phyloP scores from a whole-genome alignment of 1,140 invertebrate species.

The Ceratina calcarata region DNA sequence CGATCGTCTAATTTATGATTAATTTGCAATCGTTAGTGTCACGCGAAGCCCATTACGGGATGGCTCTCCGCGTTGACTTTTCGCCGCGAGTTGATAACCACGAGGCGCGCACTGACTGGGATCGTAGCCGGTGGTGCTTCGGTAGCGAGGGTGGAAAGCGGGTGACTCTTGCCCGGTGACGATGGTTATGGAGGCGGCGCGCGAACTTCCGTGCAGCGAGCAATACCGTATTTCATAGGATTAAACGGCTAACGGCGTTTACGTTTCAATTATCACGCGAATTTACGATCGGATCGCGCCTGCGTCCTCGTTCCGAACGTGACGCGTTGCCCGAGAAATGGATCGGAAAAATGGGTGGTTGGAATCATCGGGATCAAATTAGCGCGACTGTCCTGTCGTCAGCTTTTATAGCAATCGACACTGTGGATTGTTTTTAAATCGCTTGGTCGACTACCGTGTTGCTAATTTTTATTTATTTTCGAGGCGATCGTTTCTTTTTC shows the following conservation, averaged over 20 bases:
- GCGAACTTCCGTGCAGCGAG: constrained; percentile 37
- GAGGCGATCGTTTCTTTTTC: constrained; percentile 33
- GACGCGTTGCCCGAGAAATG: constrained; percentile 38
- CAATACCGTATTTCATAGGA: constrained; percentile 65
- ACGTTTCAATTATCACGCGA: constrained; percentile 70
- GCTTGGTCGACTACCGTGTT: neutral
- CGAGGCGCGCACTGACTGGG: neutral
- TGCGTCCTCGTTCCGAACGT: constrained; percentile 43
- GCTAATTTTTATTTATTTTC: constrained; percentile 52
- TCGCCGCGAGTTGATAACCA: constrained; percentile 57
- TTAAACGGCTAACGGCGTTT: constrained; percentile 67
- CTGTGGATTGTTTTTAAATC: constrained; percentile 34
- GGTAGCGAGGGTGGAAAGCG: neutral
- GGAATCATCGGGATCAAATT: constrained; percentile 62
- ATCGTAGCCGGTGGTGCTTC: no score
- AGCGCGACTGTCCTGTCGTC: constrained; percentile 33
- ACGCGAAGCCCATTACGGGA: constrained; percentile 67
- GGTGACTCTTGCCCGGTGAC: constrained; percentile 4
- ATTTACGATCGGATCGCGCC: constrained; percentile 62
- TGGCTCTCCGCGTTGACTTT: constrained; percentile 62
- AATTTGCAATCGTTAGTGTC: constrained; percentile 73
- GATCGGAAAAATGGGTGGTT: constrained; percentile 57
- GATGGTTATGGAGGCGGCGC: constrained; percentile 32
- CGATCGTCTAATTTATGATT: constrained; percentile 72
- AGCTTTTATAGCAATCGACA: constrained; percentile 31